phyloP scores from a whole-genome alignment of 2,113 vertebrate species.

The Antigone vipio region DNA sequence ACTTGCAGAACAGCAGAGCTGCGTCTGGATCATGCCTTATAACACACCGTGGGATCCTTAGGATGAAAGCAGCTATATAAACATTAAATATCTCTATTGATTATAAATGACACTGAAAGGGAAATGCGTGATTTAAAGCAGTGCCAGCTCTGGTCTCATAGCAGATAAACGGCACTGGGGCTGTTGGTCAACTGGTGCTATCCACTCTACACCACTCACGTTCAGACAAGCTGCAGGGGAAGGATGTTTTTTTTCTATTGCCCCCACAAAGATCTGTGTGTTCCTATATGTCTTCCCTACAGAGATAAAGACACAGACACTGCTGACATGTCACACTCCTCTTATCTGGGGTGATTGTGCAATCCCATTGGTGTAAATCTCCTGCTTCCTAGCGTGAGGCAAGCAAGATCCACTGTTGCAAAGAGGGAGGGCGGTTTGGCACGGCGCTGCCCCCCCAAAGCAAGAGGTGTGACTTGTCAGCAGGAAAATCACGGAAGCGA shows the following conservation, averaged over 20 bases:
- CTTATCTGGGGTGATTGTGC: conserved; percentile 26
- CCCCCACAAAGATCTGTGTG: neutral
- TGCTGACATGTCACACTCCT: conserved; percentile 41
- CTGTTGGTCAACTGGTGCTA: neutral
- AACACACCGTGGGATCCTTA: neutral
- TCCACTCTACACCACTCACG: neutral
- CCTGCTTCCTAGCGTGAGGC: neutral
- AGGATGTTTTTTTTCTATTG: neutral
- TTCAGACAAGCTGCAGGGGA: neutral
- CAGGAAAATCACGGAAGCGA: neutral
- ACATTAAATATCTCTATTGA: neutral
- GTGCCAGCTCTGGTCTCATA: neutral
- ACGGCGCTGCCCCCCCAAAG: neutral
- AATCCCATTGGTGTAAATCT: conserved; percentile 22
- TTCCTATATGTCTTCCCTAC: neutral
- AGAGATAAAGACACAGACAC: neutral
- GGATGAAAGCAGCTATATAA: neutral
- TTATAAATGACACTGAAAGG: neutral
- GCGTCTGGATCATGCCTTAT: neutral
- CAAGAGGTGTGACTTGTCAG: conserved; percentile 33
- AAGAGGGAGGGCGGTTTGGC: neutral
- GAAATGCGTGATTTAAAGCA: neutral
- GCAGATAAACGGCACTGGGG: neutral
- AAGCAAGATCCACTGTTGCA: neutral
- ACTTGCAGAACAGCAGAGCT: neutral